These are phyloP conservation scores for Carcharodon carcharias DNA, from an alignment of 2,797 vertebrate species.

Conservation along the genomic window DNA sequence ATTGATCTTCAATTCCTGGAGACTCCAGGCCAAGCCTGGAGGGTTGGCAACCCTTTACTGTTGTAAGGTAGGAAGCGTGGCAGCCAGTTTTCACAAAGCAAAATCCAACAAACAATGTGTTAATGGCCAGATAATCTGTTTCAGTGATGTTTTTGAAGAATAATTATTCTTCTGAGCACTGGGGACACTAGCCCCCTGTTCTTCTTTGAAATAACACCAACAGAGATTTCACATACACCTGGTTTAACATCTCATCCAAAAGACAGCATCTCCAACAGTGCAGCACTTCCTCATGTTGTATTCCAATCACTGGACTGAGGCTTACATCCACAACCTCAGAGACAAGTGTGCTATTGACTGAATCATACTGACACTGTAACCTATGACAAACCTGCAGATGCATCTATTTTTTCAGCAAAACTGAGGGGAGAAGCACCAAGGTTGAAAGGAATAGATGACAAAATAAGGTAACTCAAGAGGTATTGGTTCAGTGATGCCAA, in stretches of 20 bases:
- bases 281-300: background rate
- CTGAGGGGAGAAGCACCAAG: background rate
- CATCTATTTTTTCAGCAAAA: background rate
- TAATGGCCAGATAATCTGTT: background rate
- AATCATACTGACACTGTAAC: background rate
- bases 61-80: background rate
- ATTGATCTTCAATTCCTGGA: no score
- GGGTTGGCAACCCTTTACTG: background rate
- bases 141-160: no score
- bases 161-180: no score
- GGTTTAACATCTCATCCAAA: background rate
- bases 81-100: background rate
- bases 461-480: background rate
- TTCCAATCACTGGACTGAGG: background rate
- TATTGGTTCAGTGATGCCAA: background rate
- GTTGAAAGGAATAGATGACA: background rate
- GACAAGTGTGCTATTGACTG: background rate
- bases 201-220: background rate
- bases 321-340: background rate
- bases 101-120: background rate
- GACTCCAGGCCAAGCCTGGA: no score
- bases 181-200: no score
- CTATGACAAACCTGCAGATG: no score
- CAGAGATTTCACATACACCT: background rate
- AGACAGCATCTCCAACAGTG: background rate